A percentile compares a stretch with the other conserved stretches of the same genome.
Conservation (phyloP, 2,113 vertebrate genomes). For the Cricetomys ansorgei region DNA sequence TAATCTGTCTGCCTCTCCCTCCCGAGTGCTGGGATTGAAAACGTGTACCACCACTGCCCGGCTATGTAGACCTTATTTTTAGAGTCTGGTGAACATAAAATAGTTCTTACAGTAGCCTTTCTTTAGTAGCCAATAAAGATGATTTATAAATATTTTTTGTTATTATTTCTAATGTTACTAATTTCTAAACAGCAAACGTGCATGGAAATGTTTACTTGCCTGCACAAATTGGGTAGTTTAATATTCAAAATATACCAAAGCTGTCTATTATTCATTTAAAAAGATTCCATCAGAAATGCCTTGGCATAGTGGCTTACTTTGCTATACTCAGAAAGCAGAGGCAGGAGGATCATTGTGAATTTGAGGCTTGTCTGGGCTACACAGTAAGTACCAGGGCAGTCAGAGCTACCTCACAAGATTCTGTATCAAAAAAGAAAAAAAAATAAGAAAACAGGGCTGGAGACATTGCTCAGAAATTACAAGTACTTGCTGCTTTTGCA, state of each 20-base stretch:
- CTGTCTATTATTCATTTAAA: neutral
- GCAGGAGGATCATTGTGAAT: neutral
- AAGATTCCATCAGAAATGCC: neutral
- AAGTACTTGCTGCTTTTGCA: neutral
- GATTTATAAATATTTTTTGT: neutral
- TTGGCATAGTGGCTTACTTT: neutral
- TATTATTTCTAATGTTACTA: neutral
- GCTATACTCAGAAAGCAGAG: neutral
- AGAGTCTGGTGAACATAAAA: neutral
- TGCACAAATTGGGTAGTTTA: neutral
- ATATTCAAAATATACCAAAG: neutral
- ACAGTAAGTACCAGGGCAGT: neutral
- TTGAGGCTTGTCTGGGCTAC: neutral
- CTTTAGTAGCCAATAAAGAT: neutral
- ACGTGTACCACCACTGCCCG: too few relatives aligned
- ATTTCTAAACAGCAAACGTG: neutral
- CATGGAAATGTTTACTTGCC: constrained; percentile 10
- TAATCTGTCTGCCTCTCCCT: too few relatives aligned
- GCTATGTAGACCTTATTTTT: neutral
- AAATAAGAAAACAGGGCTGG: neutral
- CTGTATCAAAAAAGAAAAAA: neutral
- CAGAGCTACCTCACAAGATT: neutral
- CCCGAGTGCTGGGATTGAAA: too few relatives aligned
- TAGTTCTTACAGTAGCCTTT: neutral
- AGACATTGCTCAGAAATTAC: neutral